Evolutionary conservation across 2,888 invertebrate species (phyloP).

Genomic region (Hesperia comma): DNA sequence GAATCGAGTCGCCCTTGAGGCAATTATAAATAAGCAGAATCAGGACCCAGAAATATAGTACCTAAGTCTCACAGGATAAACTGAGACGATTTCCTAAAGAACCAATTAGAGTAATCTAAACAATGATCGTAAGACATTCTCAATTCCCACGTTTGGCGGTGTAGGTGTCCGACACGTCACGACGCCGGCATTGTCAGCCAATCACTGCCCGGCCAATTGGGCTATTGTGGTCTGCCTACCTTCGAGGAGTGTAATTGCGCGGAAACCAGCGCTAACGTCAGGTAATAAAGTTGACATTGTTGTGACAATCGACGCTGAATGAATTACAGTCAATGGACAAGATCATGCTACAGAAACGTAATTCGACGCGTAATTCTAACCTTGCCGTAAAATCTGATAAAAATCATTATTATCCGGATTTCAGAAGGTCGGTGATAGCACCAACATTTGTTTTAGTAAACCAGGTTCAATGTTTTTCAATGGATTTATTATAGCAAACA

Average conservation of each 20-base stretch:
- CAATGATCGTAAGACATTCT: slow-evolving; percentile 39
- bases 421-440: no score
- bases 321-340: slow-evolving; percentile 10
- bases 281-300: slow-evolving; percentile 35
- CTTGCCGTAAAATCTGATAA: not conserved
- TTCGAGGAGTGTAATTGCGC: slow-evolving; percentile 16
- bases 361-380: not conserved
- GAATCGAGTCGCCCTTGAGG: no score
- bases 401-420: no score
- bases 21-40: no score
- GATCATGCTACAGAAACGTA: no score
- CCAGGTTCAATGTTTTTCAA: no score
- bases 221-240: slow-evolving; percentile 41
- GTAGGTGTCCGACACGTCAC: slow-evolving; percentile 41
- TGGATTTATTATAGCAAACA: no score
- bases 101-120: slow-evolving; percentile 40
- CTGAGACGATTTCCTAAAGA: slow-evolving; percentile 28
- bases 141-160: slow-evolving; percentile 42
- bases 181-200: slow-evolving; percentile 42
- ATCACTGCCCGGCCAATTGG: slow-evolving; percentile 43
- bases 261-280: slow-evolving; percentile 32
- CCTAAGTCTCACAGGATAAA: not conserved
- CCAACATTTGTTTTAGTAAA: no score
- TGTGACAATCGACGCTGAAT: slow-evolving; percentile 14
- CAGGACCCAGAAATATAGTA: no score